Evolutionary conservation across 2,113 vertebrate genomes (phyloP).

Genomic region (Anseranas semipalmata): DNA sequence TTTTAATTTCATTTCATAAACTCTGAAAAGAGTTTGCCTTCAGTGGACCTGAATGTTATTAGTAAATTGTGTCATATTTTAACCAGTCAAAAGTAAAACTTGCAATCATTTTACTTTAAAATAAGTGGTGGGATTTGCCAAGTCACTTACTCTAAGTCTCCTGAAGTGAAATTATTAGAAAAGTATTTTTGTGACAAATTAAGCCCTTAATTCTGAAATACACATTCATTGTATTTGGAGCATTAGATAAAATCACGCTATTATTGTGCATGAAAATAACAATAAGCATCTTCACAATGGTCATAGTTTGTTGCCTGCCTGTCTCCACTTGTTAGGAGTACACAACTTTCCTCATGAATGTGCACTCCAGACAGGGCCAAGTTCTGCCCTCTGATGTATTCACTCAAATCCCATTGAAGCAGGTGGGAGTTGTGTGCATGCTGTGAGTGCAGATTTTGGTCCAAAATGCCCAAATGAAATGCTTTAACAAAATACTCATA

Average conservation of each 20-base stretch:
- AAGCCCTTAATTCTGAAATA: not conserved
- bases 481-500: not conserved
- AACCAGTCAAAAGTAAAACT: not conserved
- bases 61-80: not conserved
- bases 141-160: not conserved
- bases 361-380: constrained; percentile 35
- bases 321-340: constrained; percentile 30
- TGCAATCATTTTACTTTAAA: not conserved
- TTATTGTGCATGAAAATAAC: constrained; percentile 43
- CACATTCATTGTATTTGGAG: not conserved
- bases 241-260: not conserved
- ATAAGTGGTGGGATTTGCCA: not conserved
- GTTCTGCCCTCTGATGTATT: constrained; percentile 19
- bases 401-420: constrained; percentile 20
- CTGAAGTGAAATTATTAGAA: not conserved
- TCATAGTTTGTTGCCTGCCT: constrained; percentile 54
- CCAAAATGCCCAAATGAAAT: not conserved
- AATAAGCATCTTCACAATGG: constrained; percentile 33
- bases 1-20: not conserved
- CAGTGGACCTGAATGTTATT: not conserved
- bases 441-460: constrained; percentile 12
- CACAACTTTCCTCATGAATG: not conserved
- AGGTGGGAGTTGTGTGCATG: constrained; percentile 23
- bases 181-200: not conserved
- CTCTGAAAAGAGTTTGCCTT: not conserved